Evolutionary conservation across 2,797 vertebrate species (phyloP).

Genomic region (Ciconia nigra): DNA sequence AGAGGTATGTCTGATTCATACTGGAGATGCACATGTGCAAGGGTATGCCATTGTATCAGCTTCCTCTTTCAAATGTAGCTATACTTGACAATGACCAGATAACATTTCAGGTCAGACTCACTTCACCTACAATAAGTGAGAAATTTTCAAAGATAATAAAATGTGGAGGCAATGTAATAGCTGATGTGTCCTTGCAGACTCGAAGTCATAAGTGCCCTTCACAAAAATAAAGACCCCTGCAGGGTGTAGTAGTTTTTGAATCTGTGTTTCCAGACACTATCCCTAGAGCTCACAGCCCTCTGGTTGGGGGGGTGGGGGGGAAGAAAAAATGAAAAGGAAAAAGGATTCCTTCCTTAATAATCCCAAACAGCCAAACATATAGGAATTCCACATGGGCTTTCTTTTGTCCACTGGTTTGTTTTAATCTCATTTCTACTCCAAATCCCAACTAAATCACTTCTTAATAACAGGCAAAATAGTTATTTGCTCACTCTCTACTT

Average conservation of each 20-base stretch:
- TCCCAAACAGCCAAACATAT: not conserved
- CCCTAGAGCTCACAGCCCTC: not conserved
- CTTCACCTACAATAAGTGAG: not conserved
- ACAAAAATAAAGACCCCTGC: not conserved
- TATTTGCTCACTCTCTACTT: not conserved
- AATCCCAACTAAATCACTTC: not conserved
- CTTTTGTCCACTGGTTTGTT: not conserved
- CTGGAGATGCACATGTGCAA: not conserved
- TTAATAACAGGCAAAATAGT: not conserved
- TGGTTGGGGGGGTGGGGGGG: accelerated
- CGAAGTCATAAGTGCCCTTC: not conserved
- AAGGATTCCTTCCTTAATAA: not conserved
- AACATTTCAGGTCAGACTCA: not conserved
- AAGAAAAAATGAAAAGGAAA: too few species aligned
- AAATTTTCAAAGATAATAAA: not conserved
- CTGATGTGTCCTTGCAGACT: not conserved
- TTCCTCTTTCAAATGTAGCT: not conserved
- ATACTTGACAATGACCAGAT: not conserved
- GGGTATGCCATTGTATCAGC: not conserved
- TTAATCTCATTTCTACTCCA: not conserved
- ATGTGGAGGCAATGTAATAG: not conserved
- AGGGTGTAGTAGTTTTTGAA: not conserved
- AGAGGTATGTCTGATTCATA: not conserved
- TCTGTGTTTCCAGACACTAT: not conserved
- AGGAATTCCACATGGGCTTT: not conserved